Conservation (phyloP, 2,888 invertebrate genomes). For the Osmoderma eremita region DNA sequence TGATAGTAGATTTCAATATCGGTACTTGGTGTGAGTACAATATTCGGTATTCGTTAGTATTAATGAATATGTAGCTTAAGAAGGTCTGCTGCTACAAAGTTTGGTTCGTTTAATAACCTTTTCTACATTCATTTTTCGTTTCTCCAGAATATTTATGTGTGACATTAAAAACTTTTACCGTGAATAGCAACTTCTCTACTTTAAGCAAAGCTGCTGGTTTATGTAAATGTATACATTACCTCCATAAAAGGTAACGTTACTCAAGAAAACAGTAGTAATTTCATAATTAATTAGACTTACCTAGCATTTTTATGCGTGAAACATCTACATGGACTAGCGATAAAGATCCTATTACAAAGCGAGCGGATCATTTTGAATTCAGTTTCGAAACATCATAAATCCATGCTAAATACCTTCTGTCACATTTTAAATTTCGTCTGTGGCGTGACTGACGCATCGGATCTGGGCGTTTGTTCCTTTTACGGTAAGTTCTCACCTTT, state of each 20-base stretch:
- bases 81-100: too few relatives aligned
- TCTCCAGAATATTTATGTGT: too few relatives aligned
- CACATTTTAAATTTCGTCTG: neutral
- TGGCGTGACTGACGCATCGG: slow-evolving; percentile 1
- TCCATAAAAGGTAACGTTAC: neutral
- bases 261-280: slow-evolving; percentile 12
- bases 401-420: neutral
- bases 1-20: neutral
- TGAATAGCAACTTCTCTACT: too few relatives aligned
- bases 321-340: neutral
- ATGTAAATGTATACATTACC: neutral
- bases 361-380: slow-evolving; percentile 7
- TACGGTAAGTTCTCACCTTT: slow-evolving; percentile 13
- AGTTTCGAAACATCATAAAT: slow-evolving; percentile 2
- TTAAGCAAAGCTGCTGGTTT: neutral
- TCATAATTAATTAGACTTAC: slow-evolving; percentile 11
- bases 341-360: slow-evolving; percentile 1
- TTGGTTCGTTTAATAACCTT: too few relatives aligned
- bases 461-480: slow-evolving; percentile 17
- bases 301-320: neutral
- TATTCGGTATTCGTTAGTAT: too few relatives aligned
- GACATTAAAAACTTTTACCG: too few relatives aligned
- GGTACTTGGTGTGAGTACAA: neutral
- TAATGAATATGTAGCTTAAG: neutral
- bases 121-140: too few relatives aligned